Evolutionary conservation across 2,797 vertebrate genomes (phyloP), one percentile per base, ranked within the genome.

Genomic region (Sparidentex hasta): DNA sequence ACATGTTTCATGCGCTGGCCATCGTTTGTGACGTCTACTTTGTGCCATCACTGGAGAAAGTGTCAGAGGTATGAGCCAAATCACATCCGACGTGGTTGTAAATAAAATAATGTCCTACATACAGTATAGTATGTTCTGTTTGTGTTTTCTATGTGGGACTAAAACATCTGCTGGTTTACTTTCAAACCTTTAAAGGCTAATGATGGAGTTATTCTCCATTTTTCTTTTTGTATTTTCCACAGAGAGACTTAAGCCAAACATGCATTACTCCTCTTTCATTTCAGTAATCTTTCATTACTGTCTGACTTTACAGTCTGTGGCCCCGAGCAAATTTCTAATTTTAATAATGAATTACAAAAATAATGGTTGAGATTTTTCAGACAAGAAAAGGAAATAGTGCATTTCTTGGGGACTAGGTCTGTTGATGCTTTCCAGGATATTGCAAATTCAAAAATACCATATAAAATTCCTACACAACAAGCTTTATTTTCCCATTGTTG

Each of bases 21-120:
- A 94, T 96, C n/a, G 94, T 96, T 78, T 96, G 96, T 51, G 95
- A 96, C 55, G 92, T 95, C 75, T 96, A 96, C 81, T 96, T 96
- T 88, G 96, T 96, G 50, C 95, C 96, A 44, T 96, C 95, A 8
- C 88, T 96, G 91, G 95, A 96, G 68, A 96, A 95, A 91, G 89
- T 96, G 27, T 95, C 94, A 68, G 91, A 95, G 95, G 96, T 96
- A 89, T 54, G 78, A 78, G 64, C 14, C 7, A 8, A 33, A 74
- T 3, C 23, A 33, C 48, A 48, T 55, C 1, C 43, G n/a, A 23
- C 48, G 1, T 59, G 44, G 20, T 2, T 43, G 8, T 13, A 58
- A 58, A 41, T 55, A 13, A 29, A 20, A 44, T 46, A 44, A 21
- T 0, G 11, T 21, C 7, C 3, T 54, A 48, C 2, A 16, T 23